Evolutionary conservation across 2,113 vertebrate species (phyloP).

Genomic region (Equus przewalskii): DNA sequence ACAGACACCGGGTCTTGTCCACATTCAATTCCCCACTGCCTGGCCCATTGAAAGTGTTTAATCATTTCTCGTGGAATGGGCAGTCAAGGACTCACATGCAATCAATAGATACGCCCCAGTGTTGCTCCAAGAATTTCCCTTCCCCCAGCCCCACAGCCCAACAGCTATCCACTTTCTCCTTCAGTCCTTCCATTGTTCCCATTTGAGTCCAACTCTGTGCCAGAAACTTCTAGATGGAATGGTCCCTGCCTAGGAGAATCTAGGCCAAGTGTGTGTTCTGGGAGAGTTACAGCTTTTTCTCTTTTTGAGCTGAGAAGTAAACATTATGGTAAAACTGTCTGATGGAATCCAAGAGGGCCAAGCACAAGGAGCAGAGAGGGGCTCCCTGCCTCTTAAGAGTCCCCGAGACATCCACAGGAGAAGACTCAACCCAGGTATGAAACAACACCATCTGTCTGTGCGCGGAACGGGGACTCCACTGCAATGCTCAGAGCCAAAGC

Average conservation of each 20-base stretch:
- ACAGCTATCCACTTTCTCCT: neutral
- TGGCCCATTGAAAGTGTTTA: neutral
- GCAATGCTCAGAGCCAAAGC: neutral
- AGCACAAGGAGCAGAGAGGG: neutral
- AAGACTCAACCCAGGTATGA: neutral
- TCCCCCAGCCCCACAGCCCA: neutral
- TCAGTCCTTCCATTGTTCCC: neutral
- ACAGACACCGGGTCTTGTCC: neutral
- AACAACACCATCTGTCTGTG: neutral
- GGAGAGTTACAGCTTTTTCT: neutral
- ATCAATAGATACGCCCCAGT: no score
- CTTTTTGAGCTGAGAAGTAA: neutral
- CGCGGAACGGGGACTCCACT: neutral
- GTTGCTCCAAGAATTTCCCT: neutral
- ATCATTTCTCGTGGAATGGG: neutral
- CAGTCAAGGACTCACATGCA: accelerated
- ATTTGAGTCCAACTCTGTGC: neutral
- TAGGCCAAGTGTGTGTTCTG: neutral
- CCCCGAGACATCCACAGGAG: neutral
- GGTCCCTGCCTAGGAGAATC: neutral
- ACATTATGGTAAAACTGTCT: neutral
- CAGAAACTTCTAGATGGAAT: neutral
- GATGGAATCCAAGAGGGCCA: neutral
- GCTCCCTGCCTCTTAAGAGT: neutral
- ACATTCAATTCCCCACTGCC: neutral